Evolutionary conservation across 2,888 invertebrate species (phyloP).

Genomic region (Metalampra italica): DNA sequence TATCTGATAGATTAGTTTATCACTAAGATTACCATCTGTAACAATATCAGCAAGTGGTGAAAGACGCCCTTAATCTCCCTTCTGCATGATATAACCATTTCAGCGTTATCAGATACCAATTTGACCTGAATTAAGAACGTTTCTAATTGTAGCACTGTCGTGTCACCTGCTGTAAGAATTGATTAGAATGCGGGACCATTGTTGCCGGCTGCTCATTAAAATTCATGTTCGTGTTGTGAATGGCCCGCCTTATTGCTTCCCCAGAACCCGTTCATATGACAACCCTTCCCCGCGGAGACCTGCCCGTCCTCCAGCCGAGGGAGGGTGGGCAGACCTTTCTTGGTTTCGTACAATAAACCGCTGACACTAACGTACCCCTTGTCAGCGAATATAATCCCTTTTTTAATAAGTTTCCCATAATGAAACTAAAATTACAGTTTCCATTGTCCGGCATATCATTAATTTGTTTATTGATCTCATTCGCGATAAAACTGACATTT

Average conservation of each 20-base stretch:
- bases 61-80: too few species aligned
- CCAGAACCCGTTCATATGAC: background rate
- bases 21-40: too few species aligned
- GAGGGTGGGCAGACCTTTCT: background rate
- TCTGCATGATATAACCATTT: too few species aligned
- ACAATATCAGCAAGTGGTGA: too few species aligned
- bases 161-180: background rate
- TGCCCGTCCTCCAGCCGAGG: background rate
- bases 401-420: conserved; percentile 1
- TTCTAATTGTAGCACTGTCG: background rate
- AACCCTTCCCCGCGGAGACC: too few species aligned
- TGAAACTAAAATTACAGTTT: conserved; percentile 1
- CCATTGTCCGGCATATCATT: background rate
- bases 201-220: background rate
- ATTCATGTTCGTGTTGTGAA: conserved; percentile 3
- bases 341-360: too few species aligned
- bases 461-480: background rate
- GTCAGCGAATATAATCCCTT: conserved; percentile 1
- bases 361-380: background rate
- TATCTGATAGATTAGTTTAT: too few species aligned
- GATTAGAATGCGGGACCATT: background rate
- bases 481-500: background rate
- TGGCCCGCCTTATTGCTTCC: background rate
- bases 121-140: background rate
- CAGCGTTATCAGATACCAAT: background rate